Base-by-base conservation (phyloP, 2,797 vertebrate genomes). In the Eidolon dupreanum region DNA sequence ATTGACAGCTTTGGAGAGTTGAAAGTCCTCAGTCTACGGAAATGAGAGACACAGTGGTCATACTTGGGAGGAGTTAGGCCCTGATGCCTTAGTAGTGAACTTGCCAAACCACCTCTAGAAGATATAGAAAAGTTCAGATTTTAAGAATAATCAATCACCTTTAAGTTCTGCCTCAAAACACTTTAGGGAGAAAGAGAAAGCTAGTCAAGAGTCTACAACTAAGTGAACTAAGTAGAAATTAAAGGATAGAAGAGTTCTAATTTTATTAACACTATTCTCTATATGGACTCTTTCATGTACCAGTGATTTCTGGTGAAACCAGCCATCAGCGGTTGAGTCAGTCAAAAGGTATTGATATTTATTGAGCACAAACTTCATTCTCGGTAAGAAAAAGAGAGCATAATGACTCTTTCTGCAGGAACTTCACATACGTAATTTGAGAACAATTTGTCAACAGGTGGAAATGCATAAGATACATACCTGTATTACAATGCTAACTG, bases 1-100 rank as follows among this genome's bases (percentile, higher is more conserved):
- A 88, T 79, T 97, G 94, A 95, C 94, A 94, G 66, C 41, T 94
- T 95, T 75, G 28, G 83, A 33, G 79, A 90, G 20, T 61, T 74
- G 11, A 70, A 70, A 6, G 59, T 68, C 68, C 31, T 96, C 87
- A 74, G n/a, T 94, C 46, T n/a, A 61, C 13, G 49, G 61, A 96
- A 85, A 71, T 4, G 31, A 53, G 65, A 95, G 12, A 59, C 12
- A 79, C 5, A 38, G 43, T 75, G 51, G 57, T 28, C 78, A 84
- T 46, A 55, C 33, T 17, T 53, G 31, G 71, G 57, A 81, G 63
- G 55, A 87, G 31, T 19, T 57, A 5, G 15, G 46, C 53, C 73
- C 12, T 65, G 13, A 41, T 55, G 28, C 61, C 68, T 41, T 33
- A 9, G 17, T 53, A 33, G 19, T 87, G 36, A 79, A 31, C 41